A percentile compares a stretch with the other conserved stretches of the same genome.
These are phyloP conservation scores for Lophius americanus DNA, from an alignment of 2,797 vertebrate species.

Conservation along the genomic window DNA sequence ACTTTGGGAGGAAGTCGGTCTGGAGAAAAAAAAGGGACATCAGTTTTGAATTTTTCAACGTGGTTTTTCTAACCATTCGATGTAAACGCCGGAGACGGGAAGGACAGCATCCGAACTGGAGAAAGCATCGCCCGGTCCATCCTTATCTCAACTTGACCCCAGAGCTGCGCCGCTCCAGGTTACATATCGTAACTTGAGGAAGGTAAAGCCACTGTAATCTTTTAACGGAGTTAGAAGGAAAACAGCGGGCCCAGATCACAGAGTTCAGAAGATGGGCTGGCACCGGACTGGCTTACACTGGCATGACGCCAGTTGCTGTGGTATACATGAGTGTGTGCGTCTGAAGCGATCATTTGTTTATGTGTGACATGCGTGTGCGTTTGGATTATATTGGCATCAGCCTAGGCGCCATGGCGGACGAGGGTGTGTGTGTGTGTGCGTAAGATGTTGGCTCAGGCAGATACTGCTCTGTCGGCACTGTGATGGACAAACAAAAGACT, in stretches of 20 bases:
- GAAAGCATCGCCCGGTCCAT: conserved; percentile 25
- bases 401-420: conserved; percentile 62
- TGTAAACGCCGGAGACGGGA: conserved; percentile 28
- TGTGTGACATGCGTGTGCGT: conserved; percentile 57
- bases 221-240: conserved; percentile 59
- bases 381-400: conserved; percentile 58
- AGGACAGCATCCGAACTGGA: not conserved
- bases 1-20: conserved; percentile 64
- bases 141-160: conserved; percentile 32
- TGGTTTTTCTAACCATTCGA: conserved; percentile 37
- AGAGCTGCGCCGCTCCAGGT: conserved; percentile 29
- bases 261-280: conserved; percentile 57
- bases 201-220: conserved; percentile 58
- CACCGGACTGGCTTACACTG: conserved; percentile 62
- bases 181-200: conserved; percentile 30
- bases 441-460: conserved; percentile 67
- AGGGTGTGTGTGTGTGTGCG: conserved; percentile 42
- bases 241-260: conserved; percentile 66
- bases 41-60: conserved; percentile 39
- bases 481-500: conserved; percentile 70
- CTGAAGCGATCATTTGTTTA: conserved; percentile 52
- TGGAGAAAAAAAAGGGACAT: conserved; percentile 46
- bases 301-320: conserved; percentile 53
- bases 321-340: conserved; percentile 29
- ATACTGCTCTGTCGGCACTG: conserved; percentile 60